phyloP scores from a whole-genome alignment of 2,888 invertebrate genomes.

The Artemia sinica region DNA sequence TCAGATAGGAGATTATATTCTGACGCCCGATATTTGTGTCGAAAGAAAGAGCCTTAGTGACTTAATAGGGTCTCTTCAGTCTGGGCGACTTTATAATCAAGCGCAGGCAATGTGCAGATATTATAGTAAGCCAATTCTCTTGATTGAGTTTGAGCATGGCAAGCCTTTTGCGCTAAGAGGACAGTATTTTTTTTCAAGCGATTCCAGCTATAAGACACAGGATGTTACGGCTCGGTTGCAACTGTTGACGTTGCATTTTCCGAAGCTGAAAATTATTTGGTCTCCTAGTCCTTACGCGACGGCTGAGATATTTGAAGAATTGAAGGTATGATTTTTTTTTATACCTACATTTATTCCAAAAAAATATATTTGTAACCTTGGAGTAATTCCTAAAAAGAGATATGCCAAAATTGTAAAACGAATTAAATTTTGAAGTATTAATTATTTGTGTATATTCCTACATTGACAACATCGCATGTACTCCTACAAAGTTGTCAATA shows the following conservation, averaged over 20 bases:
- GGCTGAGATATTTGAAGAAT: conserved; percentile 82
- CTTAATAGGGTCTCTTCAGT: conserved; percentile 82
- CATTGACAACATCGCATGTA: too few species aligned
- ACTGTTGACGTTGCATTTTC: conserved; percentile 85
- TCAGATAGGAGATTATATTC: conserved; percentile 88
- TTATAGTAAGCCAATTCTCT: conserved; percentile 67
- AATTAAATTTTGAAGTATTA: too few species aligned
- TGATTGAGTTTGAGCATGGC: conserved; percentile 90
- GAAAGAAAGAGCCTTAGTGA: conserved; percentile 93
- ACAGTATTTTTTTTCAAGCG: conserved; percentile 53
- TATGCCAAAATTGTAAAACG: too few species aligned
- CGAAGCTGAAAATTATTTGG: conserved; percentile 80
- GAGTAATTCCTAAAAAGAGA: too few species aligned
- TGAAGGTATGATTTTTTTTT: conserved; percentile 46
- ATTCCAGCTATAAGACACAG: conserved; percentile 44
- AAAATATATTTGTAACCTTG: too few species aligned
- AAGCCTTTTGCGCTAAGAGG: conserved; percentile 78
- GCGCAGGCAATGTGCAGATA: conserved; percentile 79
- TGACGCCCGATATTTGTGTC: conserved; percentile 88
- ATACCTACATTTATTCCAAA: too few species aligned
- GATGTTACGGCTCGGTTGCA: conserved; percentile 73
- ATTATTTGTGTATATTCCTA: too few species aligned
- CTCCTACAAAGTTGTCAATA: too few species aligned
- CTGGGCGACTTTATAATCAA: conserved; percentile 86
- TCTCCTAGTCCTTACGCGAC: conserved; percentile 90